Evolutionary conservation across 2,888 invertebrate species (phyloP).

Genomic region (Nowickia ferox): DNA sequence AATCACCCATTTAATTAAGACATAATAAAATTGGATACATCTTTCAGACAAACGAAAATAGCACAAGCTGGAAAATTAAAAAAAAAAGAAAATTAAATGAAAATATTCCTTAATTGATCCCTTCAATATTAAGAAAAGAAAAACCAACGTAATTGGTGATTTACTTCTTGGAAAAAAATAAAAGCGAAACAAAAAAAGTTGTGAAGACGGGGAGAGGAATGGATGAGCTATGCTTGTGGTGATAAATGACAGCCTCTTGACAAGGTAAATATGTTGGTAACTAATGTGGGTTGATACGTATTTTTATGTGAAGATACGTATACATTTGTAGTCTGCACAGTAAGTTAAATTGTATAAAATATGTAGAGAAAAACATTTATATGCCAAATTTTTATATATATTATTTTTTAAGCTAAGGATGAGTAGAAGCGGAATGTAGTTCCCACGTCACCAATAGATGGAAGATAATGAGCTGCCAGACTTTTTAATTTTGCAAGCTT

Average conservation of each 20-base stretch:
- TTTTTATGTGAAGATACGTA: constrained; percentile 1
- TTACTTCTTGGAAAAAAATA: not conserved
- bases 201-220: not conserved
- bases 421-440: too few species aligned
- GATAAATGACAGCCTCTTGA: constrained; percentile 38
- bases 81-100: constrained; percentile 17
- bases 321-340: not conserved
- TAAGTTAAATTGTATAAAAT: not conserved
- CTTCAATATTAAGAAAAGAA: not conserved
- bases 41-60: constrained; percentile 1
- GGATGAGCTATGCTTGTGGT: not conserved
- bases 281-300: constrained; percentile 10
- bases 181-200: not conserved
- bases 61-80: constrained; percentile 56
- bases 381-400: too few species aligned
- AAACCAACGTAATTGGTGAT: constrained; percentile 17
- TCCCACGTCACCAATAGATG: too few species aligned
- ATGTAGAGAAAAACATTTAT: too few species aligned
- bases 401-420: too few species aligned
- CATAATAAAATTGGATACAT: not conserved
- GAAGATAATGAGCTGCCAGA: too few species aligned
- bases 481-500: too few species aligned
- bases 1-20: not conserved
- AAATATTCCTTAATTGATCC: constrained; percentile 51
- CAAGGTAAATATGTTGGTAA: constrained; percentile 13